Evolutionary conservation across 2,888 invertebrate species (phyloP), one percentile per base, ranked within the genome.

Genomic region (Hololepta plana): DNA sequence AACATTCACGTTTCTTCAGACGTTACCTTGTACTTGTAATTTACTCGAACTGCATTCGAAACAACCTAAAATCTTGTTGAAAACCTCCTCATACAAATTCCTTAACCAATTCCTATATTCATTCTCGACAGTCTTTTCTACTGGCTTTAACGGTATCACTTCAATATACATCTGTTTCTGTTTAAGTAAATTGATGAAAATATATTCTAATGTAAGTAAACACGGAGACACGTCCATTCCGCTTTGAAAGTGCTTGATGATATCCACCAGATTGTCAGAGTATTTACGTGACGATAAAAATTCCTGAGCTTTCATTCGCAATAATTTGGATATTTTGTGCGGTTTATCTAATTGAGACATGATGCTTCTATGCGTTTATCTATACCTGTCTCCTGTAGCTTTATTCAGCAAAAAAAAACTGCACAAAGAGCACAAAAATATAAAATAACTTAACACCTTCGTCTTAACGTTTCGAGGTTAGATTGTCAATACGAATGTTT

Each of bases 271-370:
- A 46, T 66, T 67, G 43, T 72, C 67, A 7, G 67, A 62, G 55
- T 73, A 54, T 51, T 67, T 64, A 36, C 64, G 59, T 15, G 68
- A 67, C 38, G 66, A 60, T 26, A 80, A 55, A 53, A 80, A 74
- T 43, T 73, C 73, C 40, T 71, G 71, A 23, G 74, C 75, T 49
- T 72, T 74, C 39, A 56, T 57, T 34, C 72, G 66, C 36, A 80
- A 53, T 42, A 70, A 60, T 44, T 71, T 68, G 27, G 70, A 64
- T 49, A 68, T 60, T 61, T 70, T 70, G 31, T 41, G 30, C 4
- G 46, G 39, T 37, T 45, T 51, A 34, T 51, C 49, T 28, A 37
- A 39, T 26, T 39, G 41, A 15, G 47, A 45, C 51, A 50, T 51
- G n/a, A n/a, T n/a, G n/a, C n/a, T n/a, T n/a, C n/a, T n/a, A n/a